A percentile compares a stretch with the other conserved stretches of the same genome.
phyloP scores from a whole-genome alignment of 2,888 invertebrate genomes.

The Leucoptera coffeella region DNA sequence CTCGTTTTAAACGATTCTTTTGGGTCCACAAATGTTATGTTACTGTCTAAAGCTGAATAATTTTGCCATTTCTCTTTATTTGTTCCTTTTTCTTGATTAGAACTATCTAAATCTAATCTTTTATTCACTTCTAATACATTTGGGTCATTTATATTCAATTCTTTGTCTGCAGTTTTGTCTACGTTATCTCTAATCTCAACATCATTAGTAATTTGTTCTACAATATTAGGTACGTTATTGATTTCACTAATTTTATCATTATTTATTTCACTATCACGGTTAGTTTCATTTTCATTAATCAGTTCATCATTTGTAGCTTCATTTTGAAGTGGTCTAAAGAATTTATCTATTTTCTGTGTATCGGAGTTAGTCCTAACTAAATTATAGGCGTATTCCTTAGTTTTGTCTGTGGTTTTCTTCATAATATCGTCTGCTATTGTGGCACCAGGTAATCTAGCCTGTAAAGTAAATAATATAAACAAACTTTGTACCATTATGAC shows the following conservation, averaged over 20 bases:
- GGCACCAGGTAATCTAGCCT: conserved; percentile 58
- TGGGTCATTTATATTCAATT: conserved; percentile 9
- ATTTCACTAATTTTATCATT: conserved; percentile 4
- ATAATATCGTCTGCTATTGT: conserved; percentile 39
- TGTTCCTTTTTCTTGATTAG: too few species aligned
- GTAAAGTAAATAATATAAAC: conserved; percentile 8
- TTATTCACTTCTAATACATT: too few species aligned
- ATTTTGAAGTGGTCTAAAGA: conserved; percentile 29
- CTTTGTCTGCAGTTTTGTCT: conserved; percentile 5
- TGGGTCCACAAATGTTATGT: conserved; percentile 31
- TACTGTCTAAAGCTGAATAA: conserved; percentile 14
- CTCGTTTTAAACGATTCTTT: conserved; percentile 50
- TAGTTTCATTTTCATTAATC: too few species aligned
- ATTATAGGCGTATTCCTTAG: conserved; percentile 53
- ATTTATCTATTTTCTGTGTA: conserved; percentile 85
- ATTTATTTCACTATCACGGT: too few species aligned
- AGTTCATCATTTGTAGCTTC: conserved; percentile 3
- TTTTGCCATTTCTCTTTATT: conserved; percentile 23
- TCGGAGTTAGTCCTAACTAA: conserved; percentile 77
- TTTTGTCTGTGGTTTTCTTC: conserved; percentile 30
- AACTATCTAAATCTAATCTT: too few species aligned
- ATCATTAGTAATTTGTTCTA: not conserved
- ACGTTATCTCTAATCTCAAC: conserved; percentile 3
- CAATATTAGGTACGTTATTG: conserved; percentile 2
- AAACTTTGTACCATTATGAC: too few species aligned